A percentile compares a stretch with the other conserved stretches of the same genome.
Conservation (phyloP, 2,797 vertebrate species). For the Peromyscus melanophrys region DNA sequence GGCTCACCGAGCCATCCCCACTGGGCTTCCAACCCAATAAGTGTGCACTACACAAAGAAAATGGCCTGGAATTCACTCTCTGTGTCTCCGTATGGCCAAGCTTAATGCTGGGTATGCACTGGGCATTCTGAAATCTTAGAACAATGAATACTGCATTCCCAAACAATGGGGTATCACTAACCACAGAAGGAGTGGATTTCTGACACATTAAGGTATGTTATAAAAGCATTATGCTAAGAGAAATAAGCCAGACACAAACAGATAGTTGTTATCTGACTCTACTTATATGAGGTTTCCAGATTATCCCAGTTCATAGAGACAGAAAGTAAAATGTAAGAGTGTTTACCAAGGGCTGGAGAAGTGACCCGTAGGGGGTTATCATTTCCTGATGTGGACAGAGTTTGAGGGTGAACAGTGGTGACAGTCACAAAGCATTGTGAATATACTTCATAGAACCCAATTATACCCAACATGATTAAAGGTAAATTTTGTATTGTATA, state of each 20-base stretch:
- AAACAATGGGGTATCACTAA: background rate
- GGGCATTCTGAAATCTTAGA: constrained; percentile 18
- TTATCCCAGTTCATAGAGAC: background rate
- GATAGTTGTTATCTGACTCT: background rate
- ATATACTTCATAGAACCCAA: background rate
- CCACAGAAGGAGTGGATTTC: background rate
- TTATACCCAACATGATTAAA: background rate
- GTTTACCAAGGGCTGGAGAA: background rate
- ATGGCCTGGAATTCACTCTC: background rate
- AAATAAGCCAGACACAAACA: constrained; percentile 7
- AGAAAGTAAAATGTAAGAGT: background rate
- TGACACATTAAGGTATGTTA: background rate
- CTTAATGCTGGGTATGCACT: background rate
- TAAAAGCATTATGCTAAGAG: background rate
- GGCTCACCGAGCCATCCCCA: background rate
- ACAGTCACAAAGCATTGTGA: too few relatives aligned
- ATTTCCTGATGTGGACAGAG: background rate
- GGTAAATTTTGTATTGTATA: background rate
- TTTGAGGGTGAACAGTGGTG: background rate
- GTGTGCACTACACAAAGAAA: background rate
- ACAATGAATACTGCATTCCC: background rate
- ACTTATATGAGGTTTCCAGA: background rate
- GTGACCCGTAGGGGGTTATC: too few relatives aligned
- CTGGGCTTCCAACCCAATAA: background rate
- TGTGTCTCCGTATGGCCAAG: background rate